Evolutionary conservation across 2,113 vertebrate genomes (phyloP), one percentile per base, ranked within the genome.

Genomic region (Rhynchopsitta pachyrhyncha): DNA sequence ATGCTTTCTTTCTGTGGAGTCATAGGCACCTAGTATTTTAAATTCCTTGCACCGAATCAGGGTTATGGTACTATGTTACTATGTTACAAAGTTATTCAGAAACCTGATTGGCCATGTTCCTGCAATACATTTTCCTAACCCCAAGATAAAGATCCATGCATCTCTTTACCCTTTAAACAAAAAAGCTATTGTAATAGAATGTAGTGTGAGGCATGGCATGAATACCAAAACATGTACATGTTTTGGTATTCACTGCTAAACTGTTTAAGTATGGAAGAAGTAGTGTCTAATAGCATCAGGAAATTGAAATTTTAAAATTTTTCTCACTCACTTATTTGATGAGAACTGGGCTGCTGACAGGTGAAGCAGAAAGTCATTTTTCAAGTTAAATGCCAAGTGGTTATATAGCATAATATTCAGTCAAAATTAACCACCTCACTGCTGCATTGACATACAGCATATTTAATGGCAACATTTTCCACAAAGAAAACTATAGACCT

Each of bases 301-400:
- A 99, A 98, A 98, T 98, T 98, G 97, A 98, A 98, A 99, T 99
- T 98, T 98, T 98, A 98, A 98, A 98, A 97, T 98, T 98, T 98
- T 98, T 98, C 98, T 98, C 98, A 97, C 98, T 98, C 98, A 97
- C 98, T 98, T 98, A 98, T 98, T 98, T 98, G 99, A 99, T 98
- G 98, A 98, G 99, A 99, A 98, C 98, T 98, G 98, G 98, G 96
- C 97, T 97, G 98, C 98, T 99, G 98, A 98, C 98, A 98, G 99
- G 98, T 99, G 98, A 99, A 98, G 99, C 99, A 99, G 99, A 99
- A 99, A 99, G 98, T 98, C 98, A 99, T 99, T 99, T 99, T 98
- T 99, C 99, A 99, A 99, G 98, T 99, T 99, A 99, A 99, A 99
- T 99, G 99, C 99, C 99, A 99, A 98, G 98, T 98, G 98, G 99